Evolutionary conservation across 92 coral and sea anemone genomes (phyloP).

Genomic region (Epizoanthus ramosus): DNA sequence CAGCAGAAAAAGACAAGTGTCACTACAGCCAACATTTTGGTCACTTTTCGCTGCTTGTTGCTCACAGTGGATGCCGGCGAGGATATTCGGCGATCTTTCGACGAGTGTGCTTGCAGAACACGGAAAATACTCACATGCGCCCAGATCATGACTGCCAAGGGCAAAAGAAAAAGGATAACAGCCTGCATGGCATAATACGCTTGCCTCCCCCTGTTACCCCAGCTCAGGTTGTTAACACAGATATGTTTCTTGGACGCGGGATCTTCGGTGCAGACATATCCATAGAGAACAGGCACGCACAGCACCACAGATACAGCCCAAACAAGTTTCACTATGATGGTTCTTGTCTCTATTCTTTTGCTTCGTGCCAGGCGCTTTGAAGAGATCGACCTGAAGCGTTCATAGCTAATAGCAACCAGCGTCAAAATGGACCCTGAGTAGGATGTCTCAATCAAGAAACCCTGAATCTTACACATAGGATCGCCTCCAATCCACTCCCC

Average conservation of each 20-base stretch:
- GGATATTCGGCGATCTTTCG: conserved; percentile 31
- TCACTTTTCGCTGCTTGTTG: conserved; percentile 78
- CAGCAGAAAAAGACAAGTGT: conserved; percentile 76
- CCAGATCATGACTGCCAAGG: conserved; percentile 81
- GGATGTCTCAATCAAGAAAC: conserved; percentile 75
- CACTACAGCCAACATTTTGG: conserved; percentile 88
- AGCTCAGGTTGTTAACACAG: conserved; percentile 68
- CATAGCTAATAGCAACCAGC: conserved; percentile 83
- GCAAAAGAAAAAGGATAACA: conserved; percentile 68
- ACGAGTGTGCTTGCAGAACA: conserved; percentile 63
- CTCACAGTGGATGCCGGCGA: conserved; percentile 37
- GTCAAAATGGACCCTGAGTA: conserved; percentile 83
- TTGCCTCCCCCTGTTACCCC: conserved; percentile 85
- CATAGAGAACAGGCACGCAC: conserved; percentile 78
- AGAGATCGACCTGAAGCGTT: conserved; percentile 72
- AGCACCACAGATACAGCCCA: conserved; percentile 71
- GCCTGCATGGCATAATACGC: conserved; percentile 77
- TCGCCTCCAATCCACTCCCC: conserved; percentile 82
- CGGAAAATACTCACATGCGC: conserved; percentile 79
- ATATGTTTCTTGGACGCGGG: conserved; percentile 46
- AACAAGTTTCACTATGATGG: conserved; percentile 68
- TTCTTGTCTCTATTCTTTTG: conserved; percentile 68
- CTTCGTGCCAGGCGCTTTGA: conserved; percentile 73
- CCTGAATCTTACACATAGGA: conserved; percentile 78
- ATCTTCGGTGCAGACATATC: conserved; percentile 55